Conservation (phyloP, 2,888 invertebrate genomes). For the Cryptus viduatorius region DNA sequence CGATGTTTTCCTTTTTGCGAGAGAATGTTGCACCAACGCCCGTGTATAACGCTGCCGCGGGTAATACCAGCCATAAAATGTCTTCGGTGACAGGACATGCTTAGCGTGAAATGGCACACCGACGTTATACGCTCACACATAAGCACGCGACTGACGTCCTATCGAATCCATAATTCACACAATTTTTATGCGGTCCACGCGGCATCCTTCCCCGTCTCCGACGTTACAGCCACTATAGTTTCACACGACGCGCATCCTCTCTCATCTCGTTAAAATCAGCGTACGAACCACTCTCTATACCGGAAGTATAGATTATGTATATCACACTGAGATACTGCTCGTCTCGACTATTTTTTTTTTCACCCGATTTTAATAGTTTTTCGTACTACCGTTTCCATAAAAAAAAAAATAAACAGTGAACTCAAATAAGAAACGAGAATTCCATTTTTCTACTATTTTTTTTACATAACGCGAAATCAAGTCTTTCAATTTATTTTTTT, state of each 20-base stretch:
- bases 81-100: slow-evolving; percentile 79
- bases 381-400: neutral
- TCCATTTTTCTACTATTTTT: neutral
- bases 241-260: neutral
- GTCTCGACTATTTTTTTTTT: neutral
- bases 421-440: neutral
- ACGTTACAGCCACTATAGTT: neutral
- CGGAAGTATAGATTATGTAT: neutral
- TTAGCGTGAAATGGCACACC: slow-evolving; percentile 71
- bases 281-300: slow-evolving; percentile 31
- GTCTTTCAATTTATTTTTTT: too few species aligned
- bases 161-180: slow-evolving; percentile 75
- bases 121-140: slow-evolving; percentile 23
- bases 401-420: neutral
- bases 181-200: slow-evolving; percentile 72
- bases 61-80: slow-evolving; percentile 79
- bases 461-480: too few species aligned
- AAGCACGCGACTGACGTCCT: slow-evolving; percentile 42
- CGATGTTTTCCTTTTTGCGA: slow-evolving; percentile 40
- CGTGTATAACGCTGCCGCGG: slow-evolving; percentile 67
- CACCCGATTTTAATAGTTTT: neutral
- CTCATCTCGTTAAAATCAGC: slow-evolving; percentile 45
- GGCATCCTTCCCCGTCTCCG: neutral
- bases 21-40: slow-evolving; percentile 31
- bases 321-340: slow-evolving; percentile 14